Conservation (phyloP, 2,113 vertebrate species). For the Thamnaconus septentrionalis region DNA sequence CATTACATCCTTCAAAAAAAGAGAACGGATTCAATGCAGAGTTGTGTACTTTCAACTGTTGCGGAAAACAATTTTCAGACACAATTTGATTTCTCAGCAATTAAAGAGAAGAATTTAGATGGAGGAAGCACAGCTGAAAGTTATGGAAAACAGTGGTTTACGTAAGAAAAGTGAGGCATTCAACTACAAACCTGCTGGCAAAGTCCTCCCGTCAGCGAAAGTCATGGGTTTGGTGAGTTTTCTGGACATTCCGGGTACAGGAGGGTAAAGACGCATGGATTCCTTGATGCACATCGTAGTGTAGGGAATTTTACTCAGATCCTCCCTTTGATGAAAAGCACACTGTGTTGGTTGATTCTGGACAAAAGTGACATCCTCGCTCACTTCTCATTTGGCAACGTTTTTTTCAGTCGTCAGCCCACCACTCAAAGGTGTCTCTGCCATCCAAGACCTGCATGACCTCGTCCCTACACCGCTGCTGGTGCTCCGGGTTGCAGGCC, state of each 20-base stretch:
- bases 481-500: slow-evolving; percentile 83
- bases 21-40: background rate
- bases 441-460: slow-evolving; percentile 73
- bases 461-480: slow-evolving; percentile 83
- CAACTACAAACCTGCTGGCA: slow-evolving; percentile 81
- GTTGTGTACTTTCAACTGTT: background rate
- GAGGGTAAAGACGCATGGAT: slow-evolving; percentile 84
- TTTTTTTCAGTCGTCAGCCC: slow-evolving; percentile 11
- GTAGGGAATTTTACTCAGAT: slow-evolving; percentile 84
- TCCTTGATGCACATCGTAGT: slow-evolving; percentile 94
- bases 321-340: slow-evolving; percentile 77
- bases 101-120: too few relatives aligned
- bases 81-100: too few relatives aligned
- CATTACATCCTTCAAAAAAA: slow-evolving; percentile 44
- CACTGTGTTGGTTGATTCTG: background rate
- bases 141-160: too few relatives aligned
- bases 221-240: slow-evolving; percentile 80
- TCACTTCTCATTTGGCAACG: background rate
- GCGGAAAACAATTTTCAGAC: too few relatives aligned
- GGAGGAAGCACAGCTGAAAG: too few relatives aligned
- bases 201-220: slow-evolving; percentile 83
- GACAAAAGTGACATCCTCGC: too few relatives aligned
- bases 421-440: slow-evolving; percentile 81
- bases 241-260: slow-evolving; percentile 76
- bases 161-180: background rate